Percentiles rank a stretch among this genome's conserved stretches.
phyloP scores from a whole-genome alignment of 2,888 invertebrate species.

The Nipponacmea schrenckii region DNA sequence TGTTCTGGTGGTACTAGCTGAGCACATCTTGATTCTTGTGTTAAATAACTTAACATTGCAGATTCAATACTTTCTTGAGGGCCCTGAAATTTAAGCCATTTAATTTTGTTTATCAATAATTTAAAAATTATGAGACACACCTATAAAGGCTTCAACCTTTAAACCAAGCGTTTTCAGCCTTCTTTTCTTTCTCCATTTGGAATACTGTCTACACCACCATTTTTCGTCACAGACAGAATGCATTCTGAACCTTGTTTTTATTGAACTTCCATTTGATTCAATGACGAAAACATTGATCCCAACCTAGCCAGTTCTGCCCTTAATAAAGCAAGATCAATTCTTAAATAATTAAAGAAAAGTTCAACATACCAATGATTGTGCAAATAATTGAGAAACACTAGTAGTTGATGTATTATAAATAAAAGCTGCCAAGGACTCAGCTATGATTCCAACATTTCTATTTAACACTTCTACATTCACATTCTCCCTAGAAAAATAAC shows the following conservation, averaged over 20 bases:
- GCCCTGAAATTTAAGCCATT: constrained; percentile 71
- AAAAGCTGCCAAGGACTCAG: constrained; percentile 81
- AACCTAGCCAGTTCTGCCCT: no score
- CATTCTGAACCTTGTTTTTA: no score
- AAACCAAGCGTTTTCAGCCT: constrained; percentile 25
- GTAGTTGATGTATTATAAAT: constrained; percentile 70
- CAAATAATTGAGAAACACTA: constrained; percentile 73
- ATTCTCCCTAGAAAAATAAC: constrained; percentile 68
- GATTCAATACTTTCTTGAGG: constrained; percentile 80
- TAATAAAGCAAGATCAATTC: no score
- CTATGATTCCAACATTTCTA: constrained; percentile 79
- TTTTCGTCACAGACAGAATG: no score
- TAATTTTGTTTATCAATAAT: no score
- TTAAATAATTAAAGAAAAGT: no score
- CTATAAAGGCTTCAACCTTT: no score
- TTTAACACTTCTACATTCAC: constrained; percentile 74
- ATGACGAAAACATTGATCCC: no score
- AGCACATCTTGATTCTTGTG: constrained; percentile 80
- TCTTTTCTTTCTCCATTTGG: no score
- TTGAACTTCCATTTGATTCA: no score
- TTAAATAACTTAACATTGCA: constrained; percentile 81
- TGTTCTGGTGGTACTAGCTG: constrained; percentile 74
- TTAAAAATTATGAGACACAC: no score
- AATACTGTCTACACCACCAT: no score
- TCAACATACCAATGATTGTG: constrained; percentile 78